Base-by-base conservation (phyloP, 2,888 invertebrate species). In the Drosophila flavopinicola region DNA sequence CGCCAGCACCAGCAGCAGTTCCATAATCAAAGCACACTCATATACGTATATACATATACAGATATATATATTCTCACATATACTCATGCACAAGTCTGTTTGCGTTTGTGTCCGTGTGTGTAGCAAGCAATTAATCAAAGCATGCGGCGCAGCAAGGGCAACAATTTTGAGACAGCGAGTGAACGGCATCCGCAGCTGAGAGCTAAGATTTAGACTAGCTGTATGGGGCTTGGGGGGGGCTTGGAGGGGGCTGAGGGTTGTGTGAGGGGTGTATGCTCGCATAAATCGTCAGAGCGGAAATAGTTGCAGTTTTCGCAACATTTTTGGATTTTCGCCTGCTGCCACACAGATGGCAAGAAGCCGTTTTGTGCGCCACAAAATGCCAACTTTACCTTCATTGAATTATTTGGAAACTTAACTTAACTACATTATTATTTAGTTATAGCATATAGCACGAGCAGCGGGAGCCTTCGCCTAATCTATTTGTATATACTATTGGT, bases 71-170 rank as follows among this genome's bases (percentile, higher is more conserved):
- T 27, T 29, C 2, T n/a, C 2, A 20, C 2, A 20, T 3, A 2
- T 2, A 17, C 1, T n/a, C n/a, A 5, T 17, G 3, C 7, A 17
- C 32, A 6, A 17, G 13, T 11, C 23, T 10, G 11, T 52, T 2
- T 44, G 29, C 24, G 4, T 27, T 2, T 45, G n/a, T 10, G 25
- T 49, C 27, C 23, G 25, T 33, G 30, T 27, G 24, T 13, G 17
- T 2, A 37, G 15, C 38, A 35, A 60, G 49, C 48, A 53, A 67
- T 67, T 66, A 68, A 67, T 67, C 66, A 68, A 49, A 15, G 24
- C 15, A 32, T 6, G 13, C 15, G 13, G 13, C 7, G 7, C 29
- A 29, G n/a, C 23, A 44, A 51, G 51, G 24, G 58, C 15, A 27
- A 41, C 32, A 45, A 11, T 38, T 48, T 56, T 29, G 25, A 57